phyloP scores from a whole-genome alignment of 64 coral and sea anemone genomes.

The Porites lutea region DNA sequence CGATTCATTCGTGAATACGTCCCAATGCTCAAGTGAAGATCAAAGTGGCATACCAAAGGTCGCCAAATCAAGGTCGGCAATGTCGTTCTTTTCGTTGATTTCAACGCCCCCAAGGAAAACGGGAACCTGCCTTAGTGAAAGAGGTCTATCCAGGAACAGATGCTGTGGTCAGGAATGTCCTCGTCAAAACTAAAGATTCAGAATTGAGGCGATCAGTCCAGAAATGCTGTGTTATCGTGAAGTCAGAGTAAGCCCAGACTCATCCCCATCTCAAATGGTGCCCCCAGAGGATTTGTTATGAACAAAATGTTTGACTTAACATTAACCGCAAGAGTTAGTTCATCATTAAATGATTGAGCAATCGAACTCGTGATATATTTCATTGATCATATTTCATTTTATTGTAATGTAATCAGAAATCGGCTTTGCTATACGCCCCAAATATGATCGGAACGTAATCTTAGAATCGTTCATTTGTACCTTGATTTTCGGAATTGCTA shows the following conservation, averaged over 20 bases:
- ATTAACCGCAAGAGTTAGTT: no score
- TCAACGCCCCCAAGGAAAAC: neutral
- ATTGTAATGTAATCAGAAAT: neutral
- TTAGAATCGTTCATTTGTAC: no score
- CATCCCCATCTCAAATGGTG: neutral
- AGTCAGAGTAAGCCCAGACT: neutral
- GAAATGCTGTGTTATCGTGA: neutral
- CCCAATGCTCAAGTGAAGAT: neutral
- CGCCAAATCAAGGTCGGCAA: neutral
- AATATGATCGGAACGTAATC: neutral
- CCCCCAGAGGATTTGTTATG: no score
- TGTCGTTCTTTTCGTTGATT: constrained; percentile 6
- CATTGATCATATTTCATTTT: neutral
- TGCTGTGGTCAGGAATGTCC: neutral
- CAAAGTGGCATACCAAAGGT: neutral
- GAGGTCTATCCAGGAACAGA: neutral
- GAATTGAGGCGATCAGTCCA: neutral
- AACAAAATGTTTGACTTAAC: no score
- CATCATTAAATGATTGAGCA: neutral
- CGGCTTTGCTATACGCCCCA: neutral
- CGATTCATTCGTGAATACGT: neutral
- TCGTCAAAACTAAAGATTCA: neutral
- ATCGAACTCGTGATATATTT: neutral
- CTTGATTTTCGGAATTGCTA: no score
- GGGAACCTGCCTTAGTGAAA: neutral